phyloP scores from a whole-genome alignment of 2,888 invertebrate genomes.

The Criorhina ranunculi region DNA sequence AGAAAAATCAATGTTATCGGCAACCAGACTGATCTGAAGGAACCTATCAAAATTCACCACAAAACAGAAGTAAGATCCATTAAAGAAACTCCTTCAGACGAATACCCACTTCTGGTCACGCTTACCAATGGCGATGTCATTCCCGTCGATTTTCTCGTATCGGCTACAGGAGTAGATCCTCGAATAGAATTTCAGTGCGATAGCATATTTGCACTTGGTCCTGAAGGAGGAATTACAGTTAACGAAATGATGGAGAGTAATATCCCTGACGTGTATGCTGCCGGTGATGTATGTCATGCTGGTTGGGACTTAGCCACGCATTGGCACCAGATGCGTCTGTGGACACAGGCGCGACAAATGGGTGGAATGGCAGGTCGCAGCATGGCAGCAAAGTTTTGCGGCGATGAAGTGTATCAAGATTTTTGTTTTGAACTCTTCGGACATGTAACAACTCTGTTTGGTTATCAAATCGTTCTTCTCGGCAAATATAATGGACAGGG shows the following conservation, averaged over 20 bases:
- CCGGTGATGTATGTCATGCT: conserved; percentile 97
- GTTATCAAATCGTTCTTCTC: conserved; percentile 95
- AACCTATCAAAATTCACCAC: conserved; percentile 87
- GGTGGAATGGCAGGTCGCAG: conserved; percentile 96
- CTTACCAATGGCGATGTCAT: conserved; percentile 89
- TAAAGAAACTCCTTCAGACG: conserved; percentile 78
- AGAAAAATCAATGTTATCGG: conserved; percentile 88
- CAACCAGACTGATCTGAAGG: conserved; percentile 79
- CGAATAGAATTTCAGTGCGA: conserved; percentile 87
- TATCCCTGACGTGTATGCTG: conserved; percentile 92
- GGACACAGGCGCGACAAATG: conserved; percentile 99
- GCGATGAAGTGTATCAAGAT: conserved; percentile 91
- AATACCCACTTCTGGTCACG: conserved; percentile 90
- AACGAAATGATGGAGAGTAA: conserved; percentile 94
- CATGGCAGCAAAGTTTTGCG: conserved; percentile 88
- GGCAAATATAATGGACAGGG: conserved; percentile 97
- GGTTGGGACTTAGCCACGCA: conserved; percentile 91
- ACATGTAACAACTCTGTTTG: conserved; percentile 97
- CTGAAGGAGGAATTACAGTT: conserved; percentile 94
- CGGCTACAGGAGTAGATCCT: conserved; percentile 96
- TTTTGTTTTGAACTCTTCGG: conserved; percentile 99
- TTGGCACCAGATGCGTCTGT: conserved; percentile 98
- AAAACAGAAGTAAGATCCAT: conserved; percentile 85
- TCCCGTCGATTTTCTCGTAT: conserved; percentile 94
- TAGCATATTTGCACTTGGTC: conserved; percentile 85